Base-by-base conservation (phyloP, 2,797 vertebrate genomes). In the Pteropus rufus region DNA sequence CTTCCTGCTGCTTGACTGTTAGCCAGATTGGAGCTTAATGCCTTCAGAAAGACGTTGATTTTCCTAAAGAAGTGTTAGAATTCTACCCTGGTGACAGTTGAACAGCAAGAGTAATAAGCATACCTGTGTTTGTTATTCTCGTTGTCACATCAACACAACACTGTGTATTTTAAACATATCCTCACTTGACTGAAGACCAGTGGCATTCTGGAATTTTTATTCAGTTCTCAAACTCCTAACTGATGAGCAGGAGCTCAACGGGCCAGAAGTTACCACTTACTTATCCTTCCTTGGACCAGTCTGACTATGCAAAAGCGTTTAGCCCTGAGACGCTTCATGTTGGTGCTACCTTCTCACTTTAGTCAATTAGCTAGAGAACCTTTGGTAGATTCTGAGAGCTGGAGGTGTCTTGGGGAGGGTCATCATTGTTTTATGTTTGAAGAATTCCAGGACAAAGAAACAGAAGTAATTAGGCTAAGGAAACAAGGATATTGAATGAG, bases 11-110 rank as follows among this genome's bases (percentile, higher is more conserved):
- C 54, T 58, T n/a, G 24, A 39, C 52, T 60, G 15, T 44, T 24
- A 24, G 79, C 36, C 87, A 80, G 34, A 31, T 46, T 41, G 73
- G 41, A 65, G 52, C 31, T 58, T 9, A 67, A 18, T 2, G 7
- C 56, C 52, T 62, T 69, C 34, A 39, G 76, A n/a, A 39, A 9
- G 4, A 64, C n/a, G 41, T 24, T 64, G 69, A 31, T 44, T 95
- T 97, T 94, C 73, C 77, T 86, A 56, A 67, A 86, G 60, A 90
- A 52, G 31, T 7, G 12, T 85, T 76, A 90, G 84, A 58, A 73
- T 11, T 34, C 72, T 24, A 70, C 46, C 5, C 7, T 6, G 46
- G 2, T 34, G 65, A 77, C 39, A 89, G 16, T 49, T 44, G 49
- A 36, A 92, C 62, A 67, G 46, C 24, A 46, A 76, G n/a, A 15